phyloP scores from a whole-genome alignment of 2,888 invertebrate species.

The Ditylenchus weischeri region DNA sequence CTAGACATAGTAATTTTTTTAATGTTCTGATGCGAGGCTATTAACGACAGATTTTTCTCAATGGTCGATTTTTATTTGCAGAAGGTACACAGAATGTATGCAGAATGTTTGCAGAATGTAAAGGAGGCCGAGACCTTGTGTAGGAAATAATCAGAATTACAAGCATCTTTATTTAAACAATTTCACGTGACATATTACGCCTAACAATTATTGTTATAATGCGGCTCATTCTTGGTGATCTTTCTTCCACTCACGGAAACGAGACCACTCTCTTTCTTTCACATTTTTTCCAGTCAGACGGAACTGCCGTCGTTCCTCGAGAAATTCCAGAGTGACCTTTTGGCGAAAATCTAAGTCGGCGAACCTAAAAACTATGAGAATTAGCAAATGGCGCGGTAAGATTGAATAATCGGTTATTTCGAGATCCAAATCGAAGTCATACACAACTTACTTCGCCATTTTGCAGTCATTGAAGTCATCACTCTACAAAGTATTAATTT shows the following conservation, averaged over 20 bases:
- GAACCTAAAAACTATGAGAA: slow-evolving; percentile 43
- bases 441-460: slow-evolving; percentile 43
- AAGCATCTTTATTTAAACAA: not conserved
- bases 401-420: too few relatives aligned
- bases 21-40: too few relatives aligned
- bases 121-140: too few relatives aligned
- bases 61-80: too few relatives aligned
- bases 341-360: slow-evolving; percentile 51
- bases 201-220: not conserved
- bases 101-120: too few relatives aligned
- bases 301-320: slow-evolving; percentile 36
- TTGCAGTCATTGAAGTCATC: slow-evolving; percentile 38
- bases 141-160: too few relatives aligned
- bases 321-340: slow-evolving; percentile 50
- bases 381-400: not conserved
- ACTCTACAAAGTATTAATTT: too few relatives aligned
- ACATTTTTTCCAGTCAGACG: slow-evolving; percentile 23
- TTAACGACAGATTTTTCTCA: too few relatives aligned
- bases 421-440: too few relatives aligned
- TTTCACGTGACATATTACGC: not conserved
- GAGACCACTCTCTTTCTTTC: slow-evolving; percentile 47
- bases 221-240: slow-evolving; percentile 10
- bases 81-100: too few relatives aligned
- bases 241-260: slow-evolving; percentile 53
- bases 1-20: too few relatives aligned